These are phyloP conservation scores for Aphelenchoides avenae DNA, from an alignment of 1,140 invertebrate genomes.

Conservation along the genomic window DNA sequence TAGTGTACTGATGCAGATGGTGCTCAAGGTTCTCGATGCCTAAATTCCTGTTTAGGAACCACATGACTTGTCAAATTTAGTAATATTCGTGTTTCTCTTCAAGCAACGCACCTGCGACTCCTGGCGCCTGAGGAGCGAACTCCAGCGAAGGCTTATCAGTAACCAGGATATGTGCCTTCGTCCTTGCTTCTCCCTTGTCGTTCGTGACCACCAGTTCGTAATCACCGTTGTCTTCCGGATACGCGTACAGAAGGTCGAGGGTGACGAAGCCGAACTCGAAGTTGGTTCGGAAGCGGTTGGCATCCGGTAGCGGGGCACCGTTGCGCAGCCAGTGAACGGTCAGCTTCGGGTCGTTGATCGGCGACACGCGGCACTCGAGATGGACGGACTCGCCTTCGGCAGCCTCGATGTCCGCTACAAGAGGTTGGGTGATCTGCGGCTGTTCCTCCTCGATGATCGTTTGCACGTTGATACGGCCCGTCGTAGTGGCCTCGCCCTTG, in stretches of 20 bases:
- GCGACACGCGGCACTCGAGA: slow-evolving; percentile 87
- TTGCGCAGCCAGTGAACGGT: slow-evolving; percentile 93
- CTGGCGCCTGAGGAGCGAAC: slow-evolving; percentile 52
- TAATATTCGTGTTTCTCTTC: too few relatives aligned
- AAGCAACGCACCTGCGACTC: too few relatives aligned
- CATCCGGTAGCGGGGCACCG: slow-evolving; percentile 50
- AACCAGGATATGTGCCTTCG: slow-evolving; percentile 41
- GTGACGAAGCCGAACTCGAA: slow-evolving; percentile 59
- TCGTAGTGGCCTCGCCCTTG: slow-evolving; percentile 50
- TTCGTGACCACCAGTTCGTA: slow-evolving; percentile 52
- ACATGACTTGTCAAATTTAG: slow-evolving; percentile 6
- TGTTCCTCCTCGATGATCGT: slow-evolving; percentile 45
- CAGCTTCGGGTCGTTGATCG: slow-evolving; percentile 88
- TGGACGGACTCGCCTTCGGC: slow-evolving; percentile 85
- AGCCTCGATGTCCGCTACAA: slow-evolving; percentile 72
- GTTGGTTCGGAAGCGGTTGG: slow-evolving; percentile 47
- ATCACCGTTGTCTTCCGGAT: slow-evolving; percentile 56
- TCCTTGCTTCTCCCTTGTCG: slow-evolving; percentile 53
- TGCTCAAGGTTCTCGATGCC: slow-evolving; percentile 47
- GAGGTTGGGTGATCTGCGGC: slow-evolving; percentile 65
- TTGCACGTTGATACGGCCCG: slow-evolving; percentile 47
- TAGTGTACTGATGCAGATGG: slow-evolving; percentile 54
- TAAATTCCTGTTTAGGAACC: slow-evolving; percentile 9
- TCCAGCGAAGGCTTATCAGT: slow-evolving; percentile 40
- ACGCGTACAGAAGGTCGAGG: slow-evolving; percentile 54